Percentiles rank a stretch among this genome's conserved stretches.
These are phyloP conservation scores for Asarcornis scutulata DNA, from an alignment of 2,113 vertebrate species.

Conservation along the genomic window DNA sequence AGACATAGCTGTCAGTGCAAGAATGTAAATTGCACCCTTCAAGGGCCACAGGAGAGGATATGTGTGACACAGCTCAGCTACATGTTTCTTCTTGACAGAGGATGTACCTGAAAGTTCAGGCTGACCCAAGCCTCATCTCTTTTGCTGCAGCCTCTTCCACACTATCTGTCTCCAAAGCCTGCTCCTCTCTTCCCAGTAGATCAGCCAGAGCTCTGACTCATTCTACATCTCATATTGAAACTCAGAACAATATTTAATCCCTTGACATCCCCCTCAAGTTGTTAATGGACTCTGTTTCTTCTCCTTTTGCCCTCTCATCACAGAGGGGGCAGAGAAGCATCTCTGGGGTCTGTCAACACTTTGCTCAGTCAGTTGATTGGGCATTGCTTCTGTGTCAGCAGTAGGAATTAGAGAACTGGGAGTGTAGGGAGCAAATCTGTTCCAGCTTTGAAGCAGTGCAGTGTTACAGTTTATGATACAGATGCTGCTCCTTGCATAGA, in stretches of 20 bases:
- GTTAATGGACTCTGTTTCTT: conserved; percentile 51
- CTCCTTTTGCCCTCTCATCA: conserved; percentile 45
- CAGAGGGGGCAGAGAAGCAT: neutral
- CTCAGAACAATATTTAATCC: conserved; percentile 62
- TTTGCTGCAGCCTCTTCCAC: neutral
- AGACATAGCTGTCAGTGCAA: neutral
- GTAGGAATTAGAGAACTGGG: neutral
- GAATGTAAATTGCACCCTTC: neutral
- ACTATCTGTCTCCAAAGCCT: neutral
- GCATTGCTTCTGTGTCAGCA: neutral
- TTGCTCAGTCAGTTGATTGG: neutral
- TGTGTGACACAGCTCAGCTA: neutral
- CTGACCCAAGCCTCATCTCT: neutral
- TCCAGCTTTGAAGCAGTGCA: neutral
- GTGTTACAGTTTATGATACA: neutral
- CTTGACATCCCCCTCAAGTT: conserved; percentile 15
- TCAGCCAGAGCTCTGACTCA: conserved; percentile 40
- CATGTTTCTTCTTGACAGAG: neutral
- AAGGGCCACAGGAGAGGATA: neutral
- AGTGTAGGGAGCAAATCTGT: neutral
- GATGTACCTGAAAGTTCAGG: neutral
- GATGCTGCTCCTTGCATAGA: neutral
- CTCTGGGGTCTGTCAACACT: neutral
- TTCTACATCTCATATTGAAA: neutral
- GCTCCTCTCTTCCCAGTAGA: conserved; percentile 3